Percentiles rank a stretch among this genome's conserved stretches.
Evolutionary conservation across 2,888 invertebrate genomes (phyloP).

Genomic region (Lordiphosa andalusiaca): DNA sequence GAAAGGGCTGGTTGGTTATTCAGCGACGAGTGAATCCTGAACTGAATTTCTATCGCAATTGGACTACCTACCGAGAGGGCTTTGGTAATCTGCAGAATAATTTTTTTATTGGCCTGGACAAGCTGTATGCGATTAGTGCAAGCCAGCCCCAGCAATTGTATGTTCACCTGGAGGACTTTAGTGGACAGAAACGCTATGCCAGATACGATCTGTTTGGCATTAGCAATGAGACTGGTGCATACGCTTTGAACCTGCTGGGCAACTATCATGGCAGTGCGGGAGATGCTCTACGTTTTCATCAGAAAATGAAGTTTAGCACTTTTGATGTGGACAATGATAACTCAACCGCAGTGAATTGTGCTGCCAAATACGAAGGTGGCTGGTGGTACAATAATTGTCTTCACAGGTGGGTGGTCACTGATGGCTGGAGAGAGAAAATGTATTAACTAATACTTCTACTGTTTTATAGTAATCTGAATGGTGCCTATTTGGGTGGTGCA

Average conservation of each 20-base stretch:
- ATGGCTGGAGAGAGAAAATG: too few relatives aligned
- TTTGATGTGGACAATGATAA: slow-evolving; percentile 85
- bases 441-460: background rate
- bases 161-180: slow-evolving; percentile 84
- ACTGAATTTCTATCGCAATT: slow-evolving; percentile 84
- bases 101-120: slow-evolving; percentile 87
- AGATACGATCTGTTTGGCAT: slow-evolving; percentile 84
- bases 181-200: slow-evolving; percentile 82
- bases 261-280: slow-evolving; percentile 84
- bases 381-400: slow-evolving; percentile 89
- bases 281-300: slow-evolving; percentile 85
- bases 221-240: slow-evolving; percentile 84
- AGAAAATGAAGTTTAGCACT: slow-evolving; percentile 86
- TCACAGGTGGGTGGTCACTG: slow-evolving; percentile 80
- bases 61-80: slow-evolving; percentile 85
- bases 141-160: slow-evolving; percentile 81
- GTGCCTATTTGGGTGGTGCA: slow-evolving; percentile 82
- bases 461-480: slow-evolving; percentile 84
- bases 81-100: slow-evolving; percentile 86
- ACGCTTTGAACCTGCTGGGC: slow-evolving; percentile 84
- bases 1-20: slow-evolving; percentile 86
- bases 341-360: slow-evolving; percentile 84
- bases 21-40: slow-evolving; percentile 85
- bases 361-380: slow-evolving; percentile 84
- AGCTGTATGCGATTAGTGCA: slow-evolving; percentile 81